Conservation (phyloP, 2,797 vertebrate genomes). For the Pipistrellus kuhlii region DNA sequence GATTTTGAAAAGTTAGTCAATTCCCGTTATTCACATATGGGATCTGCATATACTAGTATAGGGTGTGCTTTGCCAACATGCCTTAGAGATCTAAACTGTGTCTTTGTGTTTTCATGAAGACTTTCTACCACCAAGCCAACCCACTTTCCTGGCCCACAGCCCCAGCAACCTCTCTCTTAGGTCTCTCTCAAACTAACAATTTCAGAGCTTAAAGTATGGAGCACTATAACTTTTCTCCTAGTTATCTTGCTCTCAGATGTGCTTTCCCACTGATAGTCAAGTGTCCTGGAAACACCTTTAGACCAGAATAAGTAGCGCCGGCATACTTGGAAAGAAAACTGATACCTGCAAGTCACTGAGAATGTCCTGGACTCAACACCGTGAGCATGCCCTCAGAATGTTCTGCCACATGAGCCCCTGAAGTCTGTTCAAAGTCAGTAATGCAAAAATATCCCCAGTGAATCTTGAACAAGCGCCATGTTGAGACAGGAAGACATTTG, state of each 20-base stretch:
- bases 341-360: neutral
- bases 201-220: neutral
- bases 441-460: constrained; percentile 44
- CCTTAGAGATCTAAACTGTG: neutral
- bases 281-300: constrained; percentile 47
- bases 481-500: neutral
- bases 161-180: neutral
- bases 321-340: constrained; percentile 27
- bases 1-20: constrained; percentile 14
- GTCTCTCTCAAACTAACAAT: neutral
- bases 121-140: neutral
- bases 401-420: neutral
- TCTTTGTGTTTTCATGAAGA: neutral
- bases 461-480: neutral
- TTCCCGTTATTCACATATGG: neutral
- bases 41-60: neutral
- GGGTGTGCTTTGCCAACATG: neutral
- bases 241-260: neutral
- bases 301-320: neutral
- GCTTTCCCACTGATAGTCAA: neutral
- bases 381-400: neutral
- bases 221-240: neutral
- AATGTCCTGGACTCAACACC: neutral
- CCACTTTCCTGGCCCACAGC: neutral
- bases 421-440: neutral